Conservation (phyloP, 2,888 invertebrate species). For the Drosophila eohydei region DNA sequence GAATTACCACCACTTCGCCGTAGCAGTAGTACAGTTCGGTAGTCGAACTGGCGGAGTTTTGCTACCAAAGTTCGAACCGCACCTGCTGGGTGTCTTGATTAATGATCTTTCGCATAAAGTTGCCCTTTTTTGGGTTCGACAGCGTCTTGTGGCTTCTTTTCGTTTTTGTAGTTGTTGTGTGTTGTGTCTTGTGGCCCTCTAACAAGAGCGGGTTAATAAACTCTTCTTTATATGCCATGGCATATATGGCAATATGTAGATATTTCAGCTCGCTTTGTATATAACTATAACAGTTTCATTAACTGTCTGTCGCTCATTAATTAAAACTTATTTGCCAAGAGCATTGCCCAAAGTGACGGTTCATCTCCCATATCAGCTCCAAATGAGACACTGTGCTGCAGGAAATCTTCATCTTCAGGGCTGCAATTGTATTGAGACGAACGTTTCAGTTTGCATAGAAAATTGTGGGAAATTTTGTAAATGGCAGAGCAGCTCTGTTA, state of each 20-base stretch:
- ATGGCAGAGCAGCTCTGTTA: background rate
- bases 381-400: constrained; percentile 46
- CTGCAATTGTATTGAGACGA: background rate
- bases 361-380: constrained; percentile 23
- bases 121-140: constrained; percentile 67
- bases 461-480: background rate
- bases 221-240: constrained; percentile 56
- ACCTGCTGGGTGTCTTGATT: constrained; percentile 77
- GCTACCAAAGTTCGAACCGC: constrained; percentile 73
- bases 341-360: constrained; percentile 57
- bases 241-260: constrained; percentile 67
- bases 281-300: constrained; percentile 80
- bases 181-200: constrained; percentile 12
- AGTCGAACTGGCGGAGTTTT: constrained; percentile 53
- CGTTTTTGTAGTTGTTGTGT: background rate
- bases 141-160: background rate
- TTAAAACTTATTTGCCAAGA: constrained; percentile 72
- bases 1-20: constrained; percentile 19
- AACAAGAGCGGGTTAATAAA: constrained; percentile 73
- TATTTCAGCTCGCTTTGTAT: constrained; percentile 43
- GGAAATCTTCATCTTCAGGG: background rate
- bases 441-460: background rate
- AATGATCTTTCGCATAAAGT: constrained; percentile 63
- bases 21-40: constrained; percentile 70
- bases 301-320: constrained; percentile 70